Conservation (phyloP, 2,888 invertebrate genomes). For the Phania funesta region DNA sequence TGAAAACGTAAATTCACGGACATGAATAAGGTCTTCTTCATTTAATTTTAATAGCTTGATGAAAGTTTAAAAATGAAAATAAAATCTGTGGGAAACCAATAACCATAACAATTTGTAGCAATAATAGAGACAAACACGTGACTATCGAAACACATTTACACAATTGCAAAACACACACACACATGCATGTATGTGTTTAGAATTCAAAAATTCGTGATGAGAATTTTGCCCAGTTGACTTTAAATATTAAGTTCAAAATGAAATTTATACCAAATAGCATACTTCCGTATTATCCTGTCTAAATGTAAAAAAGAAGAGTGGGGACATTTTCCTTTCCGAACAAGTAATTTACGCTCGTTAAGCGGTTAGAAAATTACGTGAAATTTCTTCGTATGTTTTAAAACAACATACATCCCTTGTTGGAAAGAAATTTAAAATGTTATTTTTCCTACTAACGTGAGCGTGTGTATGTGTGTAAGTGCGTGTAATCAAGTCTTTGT, state of each 20-base stretch:
- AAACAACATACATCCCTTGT: conserved; percentile 48
- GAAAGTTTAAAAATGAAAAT: not conserved
- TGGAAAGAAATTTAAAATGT: conserved; percentile 48
- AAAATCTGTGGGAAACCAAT: conserved; percentile 50
- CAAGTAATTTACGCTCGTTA: conserved; percentile 59
- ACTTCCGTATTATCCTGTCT: conserved; percentile 43
- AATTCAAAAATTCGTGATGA: not conserved
- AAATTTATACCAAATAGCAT: conserved; percentile 66
- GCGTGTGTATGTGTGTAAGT: not conserved
- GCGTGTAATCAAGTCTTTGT: conserved; percentile 55
- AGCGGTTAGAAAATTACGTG: conserved; percentile 54
- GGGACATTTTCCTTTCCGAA: not conserved
- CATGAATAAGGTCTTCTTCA: too few relatives aligned
- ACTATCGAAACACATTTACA: not conserved
- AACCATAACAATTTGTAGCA: conserved; percentile 57
- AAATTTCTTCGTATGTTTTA: not conserved
- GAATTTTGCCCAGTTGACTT: conserved; percentile 29
- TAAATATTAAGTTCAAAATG: conserved; percentile 41
- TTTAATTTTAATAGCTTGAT: not conserved
- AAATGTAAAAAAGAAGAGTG: not conserved
- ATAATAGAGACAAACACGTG: conserved; percentile 41
- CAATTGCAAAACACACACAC: not conserved
- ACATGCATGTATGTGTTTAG: not conserved
- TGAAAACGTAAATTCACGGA: too few relatives aligned
- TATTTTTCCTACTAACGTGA: not conserved